A percentile compares a stretch with the other conserved stretches of the same genome.
Conservation (phyloP, 1,140 invertebrate species). For the Lordiphosa stackelbergi region DNA sequence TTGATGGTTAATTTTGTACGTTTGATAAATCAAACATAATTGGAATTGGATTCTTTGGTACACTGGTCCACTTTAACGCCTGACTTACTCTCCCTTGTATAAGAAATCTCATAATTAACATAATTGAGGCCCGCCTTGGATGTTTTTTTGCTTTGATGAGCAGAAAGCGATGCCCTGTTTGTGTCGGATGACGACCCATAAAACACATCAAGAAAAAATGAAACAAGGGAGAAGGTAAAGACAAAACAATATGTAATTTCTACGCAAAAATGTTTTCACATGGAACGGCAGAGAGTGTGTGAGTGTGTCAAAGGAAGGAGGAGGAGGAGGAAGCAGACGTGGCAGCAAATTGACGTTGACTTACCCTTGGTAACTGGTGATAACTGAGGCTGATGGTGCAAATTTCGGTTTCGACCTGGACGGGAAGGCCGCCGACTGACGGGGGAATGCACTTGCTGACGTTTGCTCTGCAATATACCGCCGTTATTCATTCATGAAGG, state of each 20-base stretch:
- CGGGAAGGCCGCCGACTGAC: slow-evolving; percentile 15
- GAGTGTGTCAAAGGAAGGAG: too few species aligned
- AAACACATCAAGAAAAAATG: slow-evolving; percentile 5
- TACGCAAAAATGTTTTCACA: slow-evolving; percentile 48
- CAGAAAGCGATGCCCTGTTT: slow-evolving; percentile 12
- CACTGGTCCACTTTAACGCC: slow-evolving; percentile 1
- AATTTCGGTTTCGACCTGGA: slow-evolving; percentile 28
- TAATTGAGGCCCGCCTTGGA: slow-evolving; percentile 28
- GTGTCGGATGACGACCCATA: neutral
- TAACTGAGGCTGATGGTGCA: too few species aligned
- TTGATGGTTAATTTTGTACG: too few species aligned
- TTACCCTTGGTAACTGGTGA: slow-evolving; percentile 19
- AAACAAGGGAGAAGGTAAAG: slow-evolving; percentile 8
- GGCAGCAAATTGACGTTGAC: slow-evolving; percentile 17
- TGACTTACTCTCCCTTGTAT: slow-evolving; percentile 2
- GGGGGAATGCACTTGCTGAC: slow-evolving; percentile 19
- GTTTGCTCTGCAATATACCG: slow-evolving; percentile 30
- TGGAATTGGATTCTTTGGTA: too few species aligned
- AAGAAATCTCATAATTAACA: slow-evolving; percentile 39
- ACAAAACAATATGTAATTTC: slow-evolving; percentile 49
- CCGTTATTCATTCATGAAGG: slow-evolving; percentile 36
- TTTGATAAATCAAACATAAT: too few species aligned
- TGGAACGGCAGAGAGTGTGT: neutral
- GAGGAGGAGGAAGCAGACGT: too few species aligned
- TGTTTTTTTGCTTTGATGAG: slow-evolving; percentile 38